phyloP scores from a whole-genome alignment of 2,888 invertebrate species.

The Tuta absoluta region DNA sequence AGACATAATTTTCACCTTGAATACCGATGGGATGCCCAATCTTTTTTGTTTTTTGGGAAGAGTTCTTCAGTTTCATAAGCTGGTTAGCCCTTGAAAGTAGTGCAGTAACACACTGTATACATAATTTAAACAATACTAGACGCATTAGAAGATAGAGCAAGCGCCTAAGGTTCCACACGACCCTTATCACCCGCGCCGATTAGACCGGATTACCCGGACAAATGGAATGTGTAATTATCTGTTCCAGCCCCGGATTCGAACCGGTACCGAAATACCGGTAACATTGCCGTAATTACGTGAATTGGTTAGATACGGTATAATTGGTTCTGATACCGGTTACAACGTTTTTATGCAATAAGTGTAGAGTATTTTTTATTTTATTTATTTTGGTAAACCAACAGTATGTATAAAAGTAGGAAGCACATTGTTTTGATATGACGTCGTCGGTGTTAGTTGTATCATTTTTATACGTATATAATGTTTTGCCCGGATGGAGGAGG shows the following conservation, averaged over 20 bases:
- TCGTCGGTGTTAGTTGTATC: too few relatives aligned
- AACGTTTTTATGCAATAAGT: not conserved
- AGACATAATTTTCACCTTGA: too few relatives aligned
- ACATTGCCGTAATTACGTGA: slow-evolving; percentile 7
- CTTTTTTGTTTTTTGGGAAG: too few relatives aligned
- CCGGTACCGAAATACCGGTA: slow-evolving; percentile 25
- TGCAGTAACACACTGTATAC: too few relatives aligned
- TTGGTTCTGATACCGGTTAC: slow-evolving; percentile 5
- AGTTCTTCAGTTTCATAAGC: too few relatives aligned
- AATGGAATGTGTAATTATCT: slow-evolving; percentile 80
- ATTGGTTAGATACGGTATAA: slow-evolving; percentile 6
- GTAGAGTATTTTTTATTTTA: not conserved
- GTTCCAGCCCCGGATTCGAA: slow-evolving; percentile 35
- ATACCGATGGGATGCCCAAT: too few relatives aligned
- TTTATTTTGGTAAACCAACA: too few relatives aligned
- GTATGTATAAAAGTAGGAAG: too few relatives aligned
- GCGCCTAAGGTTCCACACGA: slow-evolving; percentile 41
- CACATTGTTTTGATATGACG: too few relatives aligned
- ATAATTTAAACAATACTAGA: not conserved
- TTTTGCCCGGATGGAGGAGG: too few relatives aligned
- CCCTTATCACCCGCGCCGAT: slow-evolving; percentile 74
- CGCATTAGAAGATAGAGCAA: not conserved
- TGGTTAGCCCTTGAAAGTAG: too few relatives aligned
- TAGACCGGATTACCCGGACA: slow-evolving; percentile 72
- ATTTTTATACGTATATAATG: too few relatives aligned